These are phyloP conservation scores for Petrolisthes manimaculis DNA, from an alignment of 2,888 invertebrate genomes.

Conservation along the genomic window DNA sequence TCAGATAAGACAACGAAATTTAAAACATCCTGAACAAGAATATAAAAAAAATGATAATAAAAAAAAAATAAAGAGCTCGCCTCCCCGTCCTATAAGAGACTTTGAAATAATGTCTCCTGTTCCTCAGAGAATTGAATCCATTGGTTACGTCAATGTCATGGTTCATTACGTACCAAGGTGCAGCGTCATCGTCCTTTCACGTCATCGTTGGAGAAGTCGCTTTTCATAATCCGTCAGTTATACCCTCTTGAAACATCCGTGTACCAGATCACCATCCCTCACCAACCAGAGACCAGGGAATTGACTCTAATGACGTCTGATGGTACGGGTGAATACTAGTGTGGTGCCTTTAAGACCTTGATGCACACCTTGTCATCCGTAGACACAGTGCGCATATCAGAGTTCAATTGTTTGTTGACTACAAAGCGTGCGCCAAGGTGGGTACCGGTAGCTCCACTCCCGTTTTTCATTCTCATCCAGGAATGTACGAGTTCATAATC, in stretches of 20 bases:
- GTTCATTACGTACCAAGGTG: conserved; percentile 51
- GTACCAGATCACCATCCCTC: not conserved
- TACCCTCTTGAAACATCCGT: conserved; percentile 35
- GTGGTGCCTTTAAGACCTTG: not conserved
- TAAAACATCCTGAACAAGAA: too few relatives aligned
- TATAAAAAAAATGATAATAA: too few relatives aligned
- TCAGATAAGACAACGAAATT: too few relatives aligned
- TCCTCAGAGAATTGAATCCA: conserved; percentile 44
- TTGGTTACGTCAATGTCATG: conserved; percentile 59
- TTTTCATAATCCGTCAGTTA: conserved; percentile 62
- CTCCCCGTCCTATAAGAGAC: not conserved
- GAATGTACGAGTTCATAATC: not conserved
- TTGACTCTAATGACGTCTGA: not conserved
- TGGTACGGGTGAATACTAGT: not conserved
- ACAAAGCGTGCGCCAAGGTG: conserved; percentile 57
- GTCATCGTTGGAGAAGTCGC: conserved; percentile 51
- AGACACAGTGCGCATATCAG: conserved; percentile 60
- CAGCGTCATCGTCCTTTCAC: conserved; percentile 50
- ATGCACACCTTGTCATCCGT: conserved; percentile 30
- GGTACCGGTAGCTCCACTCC: conserved; percentile 39
- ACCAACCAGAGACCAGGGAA: not conserved
- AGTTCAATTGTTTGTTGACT: conserved; percentile 61
- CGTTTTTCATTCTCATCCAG: not conserved
- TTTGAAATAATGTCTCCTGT: not conserved
- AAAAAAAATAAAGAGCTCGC: too few relatives aligned